Base-by-base conservation (phyloP, 92 coral and sea anemone species). In the Zoanthus gigantus region DNA sequence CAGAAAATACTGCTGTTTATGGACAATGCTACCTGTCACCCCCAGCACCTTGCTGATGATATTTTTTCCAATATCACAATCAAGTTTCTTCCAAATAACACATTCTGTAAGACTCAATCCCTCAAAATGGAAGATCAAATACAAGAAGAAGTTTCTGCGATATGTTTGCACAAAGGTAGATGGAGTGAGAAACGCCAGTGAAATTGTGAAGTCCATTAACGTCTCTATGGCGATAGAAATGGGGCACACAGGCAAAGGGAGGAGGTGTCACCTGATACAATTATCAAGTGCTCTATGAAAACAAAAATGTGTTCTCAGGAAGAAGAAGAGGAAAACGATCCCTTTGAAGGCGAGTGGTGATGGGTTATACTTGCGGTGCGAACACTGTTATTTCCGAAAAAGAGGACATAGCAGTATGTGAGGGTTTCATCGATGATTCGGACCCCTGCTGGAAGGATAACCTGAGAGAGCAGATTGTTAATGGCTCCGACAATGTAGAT, bases 211-310 rank as follows among this genome's bases (percentile, higher is more conserved):
- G 90, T 86, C 90, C 87, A 78, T 92, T 18, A 89, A 92, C 47
- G 75, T 92, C 46, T 85, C 88, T 18, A 83, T 88, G 88, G 85
- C 90, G 60, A 83, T 92, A n/a, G 92, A 89, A 86, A 5, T 60
- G 66, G 66, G 66, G 66, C 7, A 54, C 5, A 54, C 60, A 54
- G 60, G 60, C 60, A 8, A 42, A 86, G 95, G 92, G 61, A 77
- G 66, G 92, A 92, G 88, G 91, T 92, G 52, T 45, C 82, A 34
- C 82, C 71, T 54, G 87, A 90, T 52, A 87, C 89, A 13, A 78
- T 90, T 14, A 82, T 92, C 87, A 92, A 90, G 80, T 92, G 93
- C 81, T 92, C 83, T 82, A 90, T 83, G 89, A 92, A 83, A 83
- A 83, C 91, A 11, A 87, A 74, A 76, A 52, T 88, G 81, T 90